Base-by-base conservation (phyloP, 2,113 vertebrate species). In the Nibea coibor region DNA sequence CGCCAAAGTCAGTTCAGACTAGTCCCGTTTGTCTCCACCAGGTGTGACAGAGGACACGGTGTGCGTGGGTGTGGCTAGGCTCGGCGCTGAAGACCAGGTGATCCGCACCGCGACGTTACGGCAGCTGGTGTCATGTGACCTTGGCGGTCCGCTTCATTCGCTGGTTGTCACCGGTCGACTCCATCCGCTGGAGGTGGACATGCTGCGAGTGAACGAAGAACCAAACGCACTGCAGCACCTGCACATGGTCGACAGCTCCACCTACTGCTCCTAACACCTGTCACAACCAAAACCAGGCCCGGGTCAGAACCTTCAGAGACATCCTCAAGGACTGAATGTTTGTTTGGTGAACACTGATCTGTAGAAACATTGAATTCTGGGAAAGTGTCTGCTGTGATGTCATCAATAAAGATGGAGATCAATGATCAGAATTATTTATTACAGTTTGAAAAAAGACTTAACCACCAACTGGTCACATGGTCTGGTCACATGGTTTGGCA, bases 111-210 rank as follows among this genome's bases (percentile, higher is more conserved):
- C 95, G 26, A 96, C 96, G 0, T 81, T 99, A 0, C 66, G 51
- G n/a, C 94, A 98, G 69, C 95, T 99, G 95, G 90, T 90, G 31
- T 94, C 94, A 3, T 95, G 95, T 91, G 96, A 97, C 80, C 72
- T 99, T 2, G 98, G 97, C 0, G 89, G 81, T 0, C 98, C 98
- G 0, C 90, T 99, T 1, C 98, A 99, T 85, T 99, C 97, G 4
- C 83, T 99, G 91, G 89, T 98, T 4, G 85, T 99, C 62, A 96
- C 96, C 0, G 97, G 96, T 39, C 93, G 70, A 35, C 92, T 98
- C 91, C 98, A 99, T 89, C 98, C 98, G 0, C 90, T 99, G 89
- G 98, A 99, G 93, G 75, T 96, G 75, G 98, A 99, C 87, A 96
- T 99, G 97, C 94, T 99, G 22, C 93, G 91, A 64, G 91, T 97